These are phyloP conservation scores for Carpatolechia fugitivella DNA, from an alignment of 2,888 invertebrate genomes.

Conservation along the genomic window DNA sequence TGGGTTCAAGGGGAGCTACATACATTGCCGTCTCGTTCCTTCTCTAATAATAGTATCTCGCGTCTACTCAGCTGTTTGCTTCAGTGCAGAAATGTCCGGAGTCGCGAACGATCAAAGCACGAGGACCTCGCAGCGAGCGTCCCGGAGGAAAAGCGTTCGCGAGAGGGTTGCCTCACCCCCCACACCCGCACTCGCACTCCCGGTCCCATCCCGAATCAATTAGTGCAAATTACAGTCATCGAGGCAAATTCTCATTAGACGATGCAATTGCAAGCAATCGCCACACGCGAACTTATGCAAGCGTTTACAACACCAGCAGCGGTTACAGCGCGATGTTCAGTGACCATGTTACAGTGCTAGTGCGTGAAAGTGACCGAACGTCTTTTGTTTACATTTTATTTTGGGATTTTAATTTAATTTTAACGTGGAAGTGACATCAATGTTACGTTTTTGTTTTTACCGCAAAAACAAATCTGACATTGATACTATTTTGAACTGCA, in stretches of 20 bases:
- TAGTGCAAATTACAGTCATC: constrained; percentile 49
- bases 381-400: constrained; percentile 30
- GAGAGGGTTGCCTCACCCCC: constrained; percentile 33
- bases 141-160: constrained; percentile 39
- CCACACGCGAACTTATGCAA: constrained; percentile 63
- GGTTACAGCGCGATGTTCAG: constrained; percentile 57
- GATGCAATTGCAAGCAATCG: constrained; percentile 58
- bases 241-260: constrained; percentile 55
- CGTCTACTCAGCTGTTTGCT: constrained; percentile 71
- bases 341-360: constrained; percentile 55
- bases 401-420: not conserved
- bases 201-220: constrained; percentile 13
- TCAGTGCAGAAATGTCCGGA: constrained; percentile 76
- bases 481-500: constrained; percentile 70
- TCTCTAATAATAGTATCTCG: constrained; percentile 73
- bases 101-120: constrained; percentile 63
- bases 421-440: constrained; percentile 25
- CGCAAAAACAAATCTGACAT: constrained; percentile 75
- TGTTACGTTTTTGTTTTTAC: constrained; percentile 43
- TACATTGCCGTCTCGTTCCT: constrained; percentile 62
- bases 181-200: constrained; percentile 22
- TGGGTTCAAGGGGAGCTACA: constrained; percentile 79
- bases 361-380: constrained; percentile 48
- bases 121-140: constrained; percentile 46
- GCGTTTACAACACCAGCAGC: constrained; percentile 50